These are phyloP conservation scores for Ecliptopera silaceata DNA, from an alignment of 2,888 invertebrate species.

Conservation along the genomic window DNA sequence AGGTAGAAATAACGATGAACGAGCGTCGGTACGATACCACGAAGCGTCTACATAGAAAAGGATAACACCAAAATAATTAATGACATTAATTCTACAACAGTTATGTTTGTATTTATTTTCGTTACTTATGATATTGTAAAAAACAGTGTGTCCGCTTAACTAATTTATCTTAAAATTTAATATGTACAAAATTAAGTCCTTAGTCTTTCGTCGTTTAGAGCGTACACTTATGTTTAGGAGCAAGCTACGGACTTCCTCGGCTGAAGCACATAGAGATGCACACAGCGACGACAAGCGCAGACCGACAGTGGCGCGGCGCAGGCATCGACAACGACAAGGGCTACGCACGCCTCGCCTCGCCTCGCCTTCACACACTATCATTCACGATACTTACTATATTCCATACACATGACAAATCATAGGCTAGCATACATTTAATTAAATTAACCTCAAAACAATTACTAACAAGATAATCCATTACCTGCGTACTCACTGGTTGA, in stretches of 20 bases:
- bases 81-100: conserved; percentile 76
- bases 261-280: conserved; percentile 51
- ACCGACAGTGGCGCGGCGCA: conserved; percentile 20
- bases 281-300: conserved; percentile 42
- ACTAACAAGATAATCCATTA: conserved; percentile 65
- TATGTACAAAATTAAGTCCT: conserved; percentile 80
- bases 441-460: conserved; percentile 62
- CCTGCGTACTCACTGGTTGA: conserved; percentile 3
- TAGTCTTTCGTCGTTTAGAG: conserved; percentile 76
- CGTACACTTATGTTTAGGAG: conserved; percentile 65
- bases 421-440: conserved; percentile 39
- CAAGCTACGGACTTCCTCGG: conserved; percentile 57
- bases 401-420: conserved; percentile 32
- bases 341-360: no score
- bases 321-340: no score
- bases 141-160: conserved; percentile 78
- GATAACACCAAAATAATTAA: conserved; percentile 74
- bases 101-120: conserved; percentile 72
- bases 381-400: conserved; percentile 26
- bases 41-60: conserved; percentile 59
- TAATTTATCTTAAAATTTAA: conserved; percentile 69
- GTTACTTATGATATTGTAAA: conserved; percentile 80
- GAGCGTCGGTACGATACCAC: conserved; percentile 44
- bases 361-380: conserved; percentile 12
- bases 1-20: conserved; percentile 37